Conservation (phyloP, 2,888 invertebrate species). For the Dexiosoma caninum region DNA sequence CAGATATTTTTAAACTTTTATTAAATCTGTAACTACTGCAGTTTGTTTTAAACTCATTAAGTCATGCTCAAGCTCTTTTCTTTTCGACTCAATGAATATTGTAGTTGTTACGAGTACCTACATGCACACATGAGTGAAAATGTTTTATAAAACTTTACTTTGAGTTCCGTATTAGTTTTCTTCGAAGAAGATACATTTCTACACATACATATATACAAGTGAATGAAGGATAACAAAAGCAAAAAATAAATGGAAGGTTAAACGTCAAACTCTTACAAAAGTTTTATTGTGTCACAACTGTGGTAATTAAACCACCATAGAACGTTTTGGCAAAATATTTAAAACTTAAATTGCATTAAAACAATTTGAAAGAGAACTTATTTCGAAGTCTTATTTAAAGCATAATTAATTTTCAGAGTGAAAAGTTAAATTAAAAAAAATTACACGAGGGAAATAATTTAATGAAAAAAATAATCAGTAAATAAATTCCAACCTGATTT, state of each 20-base stretch:
- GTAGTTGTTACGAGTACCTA: no score
- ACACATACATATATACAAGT: no score
- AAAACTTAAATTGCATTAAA: background rate
- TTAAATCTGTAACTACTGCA: background rate
- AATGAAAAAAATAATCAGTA: no score
- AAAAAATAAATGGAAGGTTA: background rate
- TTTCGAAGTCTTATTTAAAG: background rate
- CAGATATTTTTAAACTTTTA: slow-evolving; percentile 19
- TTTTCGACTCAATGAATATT: background rate
- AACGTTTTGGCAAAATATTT: background rate
- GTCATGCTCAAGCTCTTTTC: background rate
- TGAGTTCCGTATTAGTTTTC: no score
- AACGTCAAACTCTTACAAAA: slow-evolving; percentile 11
- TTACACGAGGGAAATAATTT: no score
- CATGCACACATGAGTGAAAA: background rate
- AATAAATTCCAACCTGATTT: no score
- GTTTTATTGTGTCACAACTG: slow-evolving; percentile 14
- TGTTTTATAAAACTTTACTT: no score
- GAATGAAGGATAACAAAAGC: no score
- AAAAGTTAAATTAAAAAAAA: no score
- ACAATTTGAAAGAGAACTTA: background rate
- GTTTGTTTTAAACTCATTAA: background rate
- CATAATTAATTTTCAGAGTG: background rate
- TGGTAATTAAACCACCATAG: background rate
- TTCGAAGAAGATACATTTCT: no score